A percentile compares a stretch with the other conserved stretches of the same genome.
phyloP scores from a whole-genome alignment of 2,888 invertebrate species.

The Ochropacha duplaris region DNA sequence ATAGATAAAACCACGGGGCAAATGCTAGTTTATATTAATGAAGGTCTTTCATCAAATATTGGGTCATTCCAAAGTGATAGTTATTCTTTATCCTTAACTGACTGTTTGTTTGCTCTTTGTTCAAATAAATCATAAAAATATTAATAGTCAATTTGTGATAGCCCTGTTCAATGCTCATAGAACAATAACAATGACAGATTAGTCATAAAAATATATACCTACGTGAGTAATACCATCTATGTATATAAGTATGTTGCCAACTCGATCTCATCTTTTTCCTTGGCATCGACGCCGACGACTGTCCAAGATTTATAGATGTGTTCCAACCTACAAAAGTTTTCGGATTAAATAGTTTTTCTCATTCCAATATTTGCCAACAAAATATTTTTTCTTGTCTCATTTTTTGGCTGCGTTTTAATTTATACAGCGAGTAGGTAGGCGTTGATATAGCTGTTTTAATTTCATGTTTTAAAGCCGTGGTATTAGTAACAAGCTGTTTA shows the following conservation, averaged over 20 bases:
- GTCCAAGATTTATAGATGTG: slow-evolving; percentile 68
- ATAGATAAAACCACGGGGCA: too few relatives aligned
- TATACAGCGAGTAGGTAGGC: slow-evolving; percentile 11
- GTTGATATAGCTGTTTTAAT: neutral
- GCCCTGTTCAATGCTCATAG: slow-evolving; percentile 8
- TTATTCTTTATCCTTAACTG: too few relatives aligned
- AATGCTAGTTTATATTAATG: too few relatives aligned
- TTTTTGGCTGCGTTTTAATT: slow-evolving; percentile 40
- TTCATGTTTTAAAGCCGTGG: neutral
- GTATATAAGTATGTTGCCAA: slow-evolving; percentile 65
- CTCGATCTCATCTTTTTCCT: slow-evolving; percentile 79
- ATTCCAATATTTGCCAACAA: slow-evolving; percentile 57
- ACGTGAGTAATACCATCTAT: slow-evolving; percentile 12
- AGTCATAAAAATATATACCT: slow-evolving; percentile 30
- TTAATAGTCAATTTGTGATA: neutral
- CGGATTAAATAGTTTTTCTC: slow-evolving; percentile 78
- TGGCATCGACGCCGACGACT: slow-evolving; percentile 75
- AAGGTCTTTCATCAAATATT: too few relatives aligned
- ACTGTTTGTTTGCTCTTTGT: neutral
- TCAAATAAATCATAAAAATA: neutral
- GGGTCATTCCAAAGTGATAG: too few relatives aligned
- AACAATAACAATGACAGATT: slow-evolving; percentile 43
- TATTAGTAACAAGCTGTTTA: neutral
- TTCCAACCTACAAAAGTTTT: slow-evolving; percentile 79
- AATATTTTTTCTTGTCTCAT: slow-evolving; percentile 27